phyloP scores from a whole-genome alignment of 2,888 invertebrate species.

The Cantharis rufa region DNA sequence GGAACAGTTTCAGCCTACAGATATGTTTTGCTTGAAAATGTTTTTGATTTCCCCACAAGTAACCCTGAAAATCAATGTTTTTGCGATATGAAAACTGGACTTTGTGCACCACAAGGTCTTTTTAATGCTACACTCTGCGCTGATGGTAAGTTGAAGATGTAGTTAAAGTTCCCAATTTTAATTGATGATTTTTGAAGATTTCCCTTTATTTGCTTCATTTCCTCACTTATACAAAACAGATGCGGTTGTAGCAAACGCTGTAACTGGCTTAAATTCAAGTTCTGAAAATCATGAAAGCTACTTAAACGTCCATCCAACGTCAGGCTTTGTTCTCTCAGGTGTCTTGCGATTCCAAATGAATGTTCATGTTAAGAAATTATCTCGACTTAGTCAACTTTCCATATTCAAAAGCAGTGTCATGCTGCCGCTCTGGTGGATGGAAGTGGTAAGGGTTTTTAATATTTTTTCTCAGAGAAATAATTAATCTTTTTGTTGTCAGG shows the following conservation, averaged over 20 bases:
- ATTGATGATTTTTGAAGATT: conserved; percentile 54
- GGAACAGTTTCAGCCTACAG: conserved; percentile 46
- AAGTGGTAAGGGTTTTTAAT: conserved; percentile 60
- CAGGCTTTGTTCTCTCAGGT: conserved; percentile 71
- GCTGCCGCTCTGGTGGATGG: conserved; percentile 78
- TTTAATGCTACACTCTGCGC: conserved; percentile 70
- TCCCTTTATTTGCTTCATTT: conserved; percentile 72
- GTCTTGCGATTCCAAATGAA: conserved; percentile 74
- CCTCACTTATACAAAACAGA: conserved; percentile 79
- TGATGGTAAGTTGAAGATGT: conserved; percentile 54
- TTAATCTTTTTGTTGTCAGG: not conserved
- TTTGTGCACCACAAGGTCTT: conserved; percentile 70
- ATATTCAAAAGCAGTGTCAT: conserved; percentile 61
- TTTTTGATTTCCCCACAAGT: conserved; percentile 63
- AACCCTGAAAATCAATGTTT: conserved; percentile 72
- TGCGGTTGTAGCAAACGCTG: conserved; percentile 58
- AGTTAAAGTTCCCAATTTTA: too few relatives aligned
- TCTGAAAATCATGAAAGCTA: conserved; percentile 66
- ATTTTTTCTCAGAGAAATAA: not conserved
- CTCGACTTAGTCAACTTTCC: conserved; percentile 57
- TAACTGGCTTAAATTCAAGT: conserved; percentile 70
- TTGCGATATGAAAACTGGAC: conserved; percentile 63
- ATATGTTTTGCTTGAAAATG: conserved; percentile 67
- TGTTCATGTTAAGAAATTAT: conserved; percentile 64
- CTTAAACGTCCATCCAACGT: conserved; percentile 76